Evolutionary conservation across 2,888 invertebrate species (phyloP), one percentile per base, ranked within the genome.

Genomic region (Notodonta dromedarius): DNA sequence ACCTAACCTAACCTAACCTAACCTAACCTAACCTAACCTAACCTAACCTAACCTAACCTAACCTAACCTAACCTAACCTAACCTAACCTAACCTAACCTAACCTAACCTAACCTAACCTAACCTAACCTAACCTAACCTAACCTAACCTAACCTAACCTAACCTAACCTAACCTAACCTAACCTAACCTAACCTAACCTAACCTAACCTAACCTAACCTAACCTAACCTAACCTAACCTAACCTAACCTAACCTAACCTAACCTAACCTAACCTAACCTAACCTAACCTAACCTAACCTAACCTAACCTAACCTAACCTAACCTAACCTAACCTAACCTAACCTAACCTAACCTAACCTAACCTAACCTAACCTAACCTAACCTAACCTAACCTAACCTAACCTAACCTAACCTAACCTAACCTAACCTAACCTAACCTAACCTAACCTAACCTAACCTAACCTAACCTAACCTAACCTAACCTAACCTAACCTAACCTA

Each of bases 171-270:
- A 59, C 59, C 59, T 59, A 42, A 59, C 59, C 54, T 58, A 58
- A 58, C 58, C 58, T 59, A 69, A 64, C 69, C 70, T 63, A 68
- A 66, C 68, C 51, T 54, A 50, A 50, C 48, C 50, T 59, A 39
- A 46, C 51, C 51, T 46, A 50, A 50, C 46, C 52, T 59, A 53
- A 53, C 53, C 53, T 53, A 53, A 59, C 53, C 58, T 52, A 53
- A 59, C 54, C 58, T 53, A 53, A 53, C 48, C 48, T 48, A 42
- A 42, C 32, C 52, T 62, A 64, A 65, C 63, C 66, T 61, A 66
- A 67, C 66, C 68, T 60, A 67, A 67, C 67, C 65, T 65, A 67
- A 65, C 69, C 67, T 63, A 69, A 66, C 71, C 67, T 68, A 71
- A 68, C 67, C 66, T 65, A 68, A 66, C 65, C 61, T 65, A 61